Conservation (phyloP, 2,797 vertebrate species). For the Syngnathus acus region DNA sequence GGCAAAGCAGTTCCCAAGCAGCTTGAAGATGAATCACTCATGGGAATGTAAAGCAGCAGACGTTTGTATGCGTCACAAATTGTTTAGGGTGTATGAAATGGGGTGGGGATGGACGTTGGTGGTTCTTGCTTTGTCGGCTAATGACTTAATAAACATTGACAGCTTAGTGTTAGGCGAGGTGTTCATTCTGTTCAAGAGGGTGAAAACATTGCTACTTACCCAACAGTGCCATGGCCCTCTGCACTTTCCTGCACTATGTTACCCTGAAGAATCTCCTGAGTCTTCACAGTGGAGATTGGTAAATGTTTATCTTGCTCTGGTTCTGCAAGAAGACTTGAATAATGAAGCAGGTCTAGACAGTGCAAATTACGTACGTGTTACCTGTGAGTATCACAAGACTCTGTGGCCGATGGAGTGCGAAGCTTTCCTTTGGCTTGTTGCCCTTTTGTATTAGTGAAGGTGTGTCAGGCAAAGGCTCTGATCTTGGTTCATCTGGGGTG, state of each 20-base stretch:
- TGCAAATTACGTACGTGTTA: conserved; percentile 14
- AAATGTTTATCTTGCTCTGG: conserved; percentile 59
- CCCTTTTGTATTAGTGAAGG: conserved; percentile 43
- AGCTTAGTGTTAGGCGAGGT: background rate
- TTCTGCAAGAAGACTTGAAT: conserved; percentile 41
- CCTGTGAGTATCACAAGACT: conserved; percentile 70
- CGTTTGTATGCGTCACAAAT: conserved; percentile 4
- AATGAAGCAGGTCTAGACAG: conserved; percentile 13
- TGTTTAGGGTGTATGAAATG: conserved; percentile 4
- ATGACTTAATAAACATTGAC: background rate
- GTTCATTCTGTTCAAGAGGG: no score
- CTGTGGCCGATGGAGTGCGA: conserved; percentile 51
- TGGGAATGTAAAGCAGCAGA: conserved; percentile 39
- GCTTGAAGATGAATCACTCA: conserved; percentile 12
- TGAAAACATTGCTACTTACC: conserved; percentile 71
- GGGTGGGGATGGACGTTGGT: background rate
- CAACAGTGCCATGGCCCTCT: conserved; percentile 84
- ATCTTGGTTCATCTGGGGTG: conserved; percentile 62
- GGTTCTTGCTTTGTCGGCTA: background rate
- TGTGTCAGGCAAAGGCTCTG: conserved; percentile 59
- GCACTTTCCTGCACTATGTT: conserved; percentile 77
- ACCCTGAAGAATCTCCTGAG: conserved; percentile 80
- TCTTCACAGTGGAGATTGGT: conserved; percentile 79
- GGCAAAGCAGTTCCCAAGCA: conserved; percentile 41
- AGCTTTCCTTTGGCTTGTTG: conserved; percentile 39